Conservation (phyloP, 2,888 invertebrate species). For the Congeria kusceri region DNA sequence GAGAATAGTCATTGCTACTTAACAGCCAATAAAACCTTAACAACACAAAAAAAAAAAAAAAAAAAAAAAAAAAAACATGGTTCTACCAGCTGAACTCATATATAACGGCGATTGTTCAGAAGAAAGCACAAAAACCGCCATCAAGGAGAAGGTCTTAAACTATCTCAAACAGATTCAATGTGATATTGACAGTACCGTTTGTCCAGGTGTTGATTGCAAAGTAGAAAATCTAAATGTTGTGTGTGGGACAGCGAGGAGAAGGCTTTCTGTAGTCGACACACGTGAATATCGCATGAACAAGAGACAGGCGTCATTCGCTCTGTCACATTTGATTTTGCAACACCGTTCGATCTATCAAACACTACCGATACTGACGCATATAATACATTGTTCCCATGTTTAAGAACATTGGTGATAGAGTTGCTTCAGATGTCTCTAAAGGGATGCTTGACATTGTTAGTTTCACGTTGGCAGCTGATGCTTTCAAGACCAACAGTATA, state of each 20-base stretch:
- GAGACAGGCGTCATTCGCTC: not conserved
- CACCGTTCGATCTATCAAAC: not conserved
- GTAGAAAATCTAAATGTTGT: slow-evolving; percentile 11
- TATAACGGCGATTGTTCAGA: slow-evolving; percentile 12
- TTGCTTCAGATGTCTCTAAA: not conserved
- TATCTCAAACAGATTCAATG: not conserved
- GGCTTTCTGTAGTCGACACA: not conserved
- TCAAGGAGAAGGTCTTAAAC: slow-evolving; percentile 6
- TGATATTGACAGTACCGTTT: slow-evolving; percentile 23
- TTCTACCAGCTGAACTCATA: slow-evolving; percentile 10
- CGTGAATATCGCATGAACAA: not conserved
- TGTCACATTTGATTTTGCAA: not conserved
- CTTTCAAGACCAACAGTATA: not conserved
- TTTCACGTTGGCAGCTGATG: not conserved
- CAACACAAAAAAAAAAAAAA: too few relatives aligned
- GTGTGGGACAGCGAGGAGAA: not conserved
- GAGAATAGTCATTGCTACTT: too few relatives aligned
- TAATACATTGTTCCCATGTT: not conserved
- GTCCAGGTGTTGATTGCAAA: slow-evolving; percentile 2
- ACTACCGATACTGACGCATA: not conserved
- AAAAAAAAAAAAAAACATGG: too few relatives aligned
- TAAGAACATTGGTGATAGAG: not conserved
- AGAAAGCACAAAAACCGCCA: not conserved
- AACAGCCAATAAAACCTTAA: too few relatives aligned
- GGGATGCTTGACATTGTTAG: not conserved